Evolutionary conservation across 1,140 invertebrate species (phyloP), one percentile per base, ranked within the genome.

Genomic region (Eriocheir sinensis): DNA sequence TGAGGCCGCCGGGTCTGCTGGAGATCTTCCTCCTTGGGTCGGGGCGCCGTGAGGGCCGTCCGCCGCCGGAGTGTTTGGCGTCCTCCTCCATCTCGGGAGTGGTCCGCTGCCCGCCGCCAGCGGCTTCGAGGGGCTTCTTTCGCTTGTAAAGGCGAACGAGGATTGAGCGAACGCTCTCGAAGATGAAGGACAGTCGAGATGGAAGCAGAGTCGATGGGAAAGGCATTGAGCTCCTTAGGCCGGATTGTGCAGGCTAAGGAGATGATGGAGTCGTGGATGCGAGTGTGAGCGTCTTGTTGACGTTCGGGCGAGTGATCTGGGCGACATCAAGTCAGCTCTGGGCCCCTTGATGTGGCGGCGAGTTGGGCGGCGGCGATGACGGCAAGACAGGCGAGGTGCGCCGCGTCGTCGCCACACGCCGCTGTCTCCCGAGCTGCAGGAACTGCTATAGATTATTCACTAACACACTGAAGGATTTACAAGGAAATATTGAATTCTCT

Each of bases 181-280:
- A 90, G 48, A 90, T 90, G 89, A 40, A 86, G 83, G 32, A 36
- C 89, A 36, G 34, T 48, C 36, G 44, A 17, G 41, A 90, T 90
- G 89, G 60, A 90, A 72, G 53, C 41, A 34, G 60, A 90, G 89
- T 36, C 89, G 89, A 90, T 90, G 89, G 48, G 48, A 90, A 38
- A 38, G 89, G 89, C 89, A 72, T 40, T 72, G 89, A 72, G 53
- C 12, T 90, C 30, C 89, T 38, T 90, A 72, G 27, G 89, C 3
- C 15, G 89, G 48, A 90, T 60, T 72, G 48, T 34, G 48, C 48
- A 72, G 89, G 53, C 48, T 60, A 90, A 90, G 89, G 89, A 60
- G 34, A 90, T 90, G 89, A 90, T 90, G 89, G 88, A 89, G 88
- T 38, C 32, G 89, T 90, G 89, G 88, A 90, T 36, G 89, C 30